A percentile compares a stretch with the other conserved stretches of the same genome.
phyloP scores from a whole-genome alignment of 2,113 vertebrate genomes.

The Carettochelys insculpta region DNA sequence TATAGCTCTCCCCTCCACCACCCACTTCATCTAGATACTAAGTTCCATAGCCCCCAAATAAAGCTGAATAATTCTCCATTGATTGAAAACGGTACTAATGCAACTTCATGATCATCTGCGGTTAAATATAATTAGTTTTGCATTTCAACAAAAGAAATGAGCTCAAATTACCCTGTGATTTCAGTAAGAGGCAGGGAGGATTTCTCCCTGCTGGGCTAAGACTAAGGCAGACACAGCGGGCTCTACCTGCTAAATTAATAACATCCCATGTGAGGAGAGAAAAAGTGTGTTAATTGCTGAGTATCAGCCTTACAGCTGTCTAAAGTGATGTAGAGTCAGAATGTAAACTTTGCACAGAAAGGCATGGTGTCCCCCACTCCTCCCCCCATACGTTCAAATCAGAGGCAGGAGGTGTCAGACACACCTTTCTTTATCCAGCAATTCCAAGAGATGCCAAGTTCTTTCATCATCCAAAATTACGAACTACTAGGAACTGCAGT shows the following conservation, averaged over 20 bases:
- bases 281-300: not conserved
- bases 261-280: conserved; percentile 2
- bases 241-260: conserved; percentile 40
- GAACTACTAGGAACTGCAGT: rapidly evolving
- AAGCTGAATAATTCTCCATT: conserved; percentile 64
- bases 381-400: not conserved
- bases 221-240: conserved; percentile 39
- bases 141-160: conserved; percentile 68
- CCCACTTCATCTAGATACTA: conserved; percentile 51
- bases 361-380: too few relatives aligned
- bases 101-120: conserved; percentile 58
- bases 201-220: conserved; percentile 47
- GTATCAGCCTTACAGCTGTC: not conserved
- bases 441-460: not conserved
- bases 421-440: not conserved
- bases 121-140: conserved; percentile 73
- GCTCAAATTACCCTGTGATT: conserved; percentile 55
- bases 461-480: rapidly evolving
- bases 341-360: not conserved
- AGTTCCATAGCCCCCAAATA: conserved; percentile 44
- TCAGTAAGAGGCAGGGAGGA: conserved; percentile 30
- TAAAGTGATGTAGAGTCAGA: not conserved
- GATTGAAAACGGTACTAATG: conserved; percentile 57
- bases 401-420: rapidly evolving
- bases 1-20: conserved; percentile 52